Conservation (phyloP, 2,797 vertebrate genomes). For the Dicrostonyx torquatus region DNA sequence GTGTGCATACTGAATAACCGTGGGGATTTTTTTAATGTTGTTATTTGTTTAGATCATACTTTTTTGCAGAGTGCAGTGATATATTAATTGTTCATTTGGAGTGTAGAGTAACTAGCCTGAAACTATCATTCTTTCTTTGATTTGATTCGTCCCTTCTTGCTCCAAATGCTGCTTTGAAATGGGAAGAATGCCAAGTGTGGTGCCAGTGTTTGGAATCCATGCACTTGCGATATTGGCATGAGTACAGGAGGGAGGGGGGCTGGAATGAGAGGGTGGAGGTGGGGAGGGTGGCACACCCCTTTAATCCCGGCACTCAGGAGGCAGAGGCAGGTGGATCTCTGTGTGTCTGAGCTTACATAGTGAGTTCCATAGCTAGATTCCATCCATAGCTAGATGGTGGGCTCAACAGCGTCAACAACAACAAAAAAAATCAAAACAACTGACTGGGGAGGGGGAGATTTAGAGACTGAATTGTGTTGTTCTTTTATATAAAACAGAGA, state of each 20-base stretch:
- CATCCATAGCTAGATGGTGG: not conserved
- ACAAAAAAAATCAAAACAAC: not conserved
- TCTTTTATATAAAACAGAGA: not conserved
- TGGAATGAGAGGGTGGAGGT: not conserved
- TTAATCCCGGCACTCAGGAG: not conserved
- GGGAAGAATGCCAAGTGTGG: not conserved
- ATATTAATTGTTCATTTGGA: conserved; percentile 72
- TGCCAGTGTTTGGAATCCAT: not conserved
- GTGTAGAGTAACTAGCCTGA: conserved; percentile 45
- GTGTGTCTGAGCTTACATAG: not conserved
- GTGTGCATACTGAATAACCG: conserved; percentile 66
- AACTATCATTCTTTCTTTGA: conserved; percentile 57
- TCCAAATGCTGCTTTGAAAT: not conserved
- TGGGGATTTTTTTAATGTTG: conserved; percentile 61
- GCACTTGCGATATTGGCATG: not conserved
- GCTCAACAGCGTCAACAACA: no score
- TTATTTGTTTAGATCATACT: conserved; percentile 79
- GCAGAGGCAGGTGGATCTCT: not conserved
- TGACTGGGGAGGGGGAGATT: not conserved
- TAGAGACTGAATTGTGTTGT: not conserved
- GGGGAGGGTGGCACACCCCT: no score
- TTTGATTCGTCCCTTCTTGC: conserved; percentile 37
- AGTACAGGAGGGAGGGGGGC: not conserved
- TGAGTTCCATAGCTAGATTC: not conserved
- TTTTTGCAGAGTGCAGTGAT: conserved; percentile 76